These are phyloP conservation scores for Eupsittula cactorum DNA, from an alignment of 2,113 vertebrate species.

Conservation along the genomic window DNA sequence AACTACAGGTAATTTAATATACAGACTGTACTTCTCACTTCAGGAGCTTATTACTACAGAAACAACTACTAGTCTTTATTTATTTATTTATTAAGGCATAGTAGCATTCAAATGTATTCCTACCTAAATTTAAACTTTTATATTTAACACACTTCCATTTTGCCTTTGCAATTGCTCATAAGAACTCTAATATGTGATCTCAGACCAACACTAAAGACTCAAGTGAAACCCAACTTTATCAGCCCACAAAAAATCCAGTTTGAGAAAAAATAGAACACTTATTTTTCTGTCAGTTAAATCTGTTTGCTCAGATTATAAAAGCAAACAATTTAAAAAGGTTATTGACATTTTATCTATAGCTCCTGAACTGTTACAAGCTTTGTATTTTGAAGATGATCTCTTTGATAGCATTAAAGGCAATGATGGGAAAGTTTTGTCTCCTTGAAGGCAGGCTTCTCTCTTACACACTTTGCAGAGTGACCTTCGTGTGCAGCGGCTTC, in stretches of 20 bases:
- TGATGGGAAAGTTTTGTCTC: not conserved
- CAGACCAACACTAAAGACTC: not conserved
- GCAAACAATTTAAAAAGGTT: not conserved
- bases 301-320: not conserved
- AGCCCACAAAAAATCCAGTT: not conserved
- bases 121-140: not conserved
- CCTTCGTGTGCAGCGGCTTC: not conserved
- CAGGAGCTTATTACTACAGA: not conserved
- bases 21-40: not conserved
- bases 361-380: not conserved
- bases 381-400: not conserved
- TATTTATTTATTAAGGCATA: not conserved
- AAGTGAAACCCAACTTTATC: not conserved
- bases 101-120: not conserved
- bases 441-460: not conserved
- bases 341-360: not conserved
- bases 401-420: not conserved
- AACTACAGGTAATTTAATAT: constrained; percentile 79
- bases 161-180: not conserved
- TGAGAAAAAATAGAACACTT: not conserved
- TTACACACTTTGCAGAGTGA: not conserved
- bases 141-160: not conserved
- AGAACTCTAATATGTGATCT: not conserved
- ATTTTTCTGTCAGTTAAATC: not conserved
- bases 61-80: not conserved